phyloP scores from a whole-genome alignment of 2,113 vertebrate genomes.

The Pionites leucogaster region DNA sequence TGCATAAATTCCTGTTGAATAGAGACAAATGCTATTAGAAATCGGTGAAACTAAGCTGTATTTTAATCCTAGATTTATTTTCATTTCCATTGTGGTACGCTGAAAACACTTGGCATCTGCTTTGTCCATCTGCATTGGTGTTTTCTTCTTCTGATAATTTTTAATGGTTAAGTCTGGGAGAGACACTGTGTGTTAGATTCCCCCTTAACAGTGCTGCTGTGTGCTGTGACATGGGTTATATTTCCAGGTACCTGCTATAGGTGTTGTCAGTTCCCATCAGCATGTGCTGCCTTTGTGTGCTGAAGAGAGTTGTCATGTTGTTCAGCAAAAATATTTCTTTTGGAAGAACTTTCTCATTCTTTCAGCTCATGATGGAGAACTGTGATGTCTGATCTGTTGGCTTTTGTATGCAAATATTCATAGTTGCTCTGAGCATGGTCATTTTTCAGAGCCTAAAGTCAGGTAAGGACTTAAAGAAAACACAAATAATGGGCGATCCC shows the following conservation, averaged over 20 bases:
- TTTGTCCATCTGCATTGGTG: not conserved
- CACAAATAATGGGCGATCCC: not conserved
- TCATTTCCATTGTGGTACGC: not conserved
- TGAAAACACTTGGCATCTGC: not conserved
- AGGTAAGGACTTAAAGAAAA: not conserved
- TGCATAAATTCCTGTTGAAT: slow-evolving; percentile 52
- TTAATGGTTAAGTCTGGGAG: not conserved
- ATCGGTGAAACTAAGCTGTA: slow-evolving; percentile 23
- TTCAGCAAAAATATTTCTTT: not conserved
- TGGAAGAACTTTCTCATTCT: not conserved
- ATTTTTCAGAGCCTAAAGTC: not conserved
- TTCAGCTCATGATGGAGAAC: not conserved
- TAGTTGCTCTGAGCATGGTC: not conserved
- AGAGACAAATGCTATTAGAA: slow-evolving; percentile 52
- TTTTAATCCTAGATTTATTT: slow-evolving; percentile 62
- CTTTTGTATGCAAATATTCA: not conserved
- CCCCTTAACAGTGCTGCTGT: not conserved
- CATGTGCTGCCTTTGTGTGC: not conserved
- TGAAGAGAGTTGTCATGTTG: not conserved
- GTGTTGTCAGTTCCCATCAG: not conserved
- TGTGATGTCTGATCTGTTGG: not conserved
- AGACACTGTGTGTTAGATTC: not conserved
- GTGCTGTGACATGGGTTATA: not conserved
- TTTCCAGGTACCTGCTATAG: not conserved
- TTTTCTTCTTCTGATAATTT: not conserved